Evolutionary conservation across 2,113 vertebrate genomes (phyloP).

Genomic region (Cyanocitta stelleri): DNA sequence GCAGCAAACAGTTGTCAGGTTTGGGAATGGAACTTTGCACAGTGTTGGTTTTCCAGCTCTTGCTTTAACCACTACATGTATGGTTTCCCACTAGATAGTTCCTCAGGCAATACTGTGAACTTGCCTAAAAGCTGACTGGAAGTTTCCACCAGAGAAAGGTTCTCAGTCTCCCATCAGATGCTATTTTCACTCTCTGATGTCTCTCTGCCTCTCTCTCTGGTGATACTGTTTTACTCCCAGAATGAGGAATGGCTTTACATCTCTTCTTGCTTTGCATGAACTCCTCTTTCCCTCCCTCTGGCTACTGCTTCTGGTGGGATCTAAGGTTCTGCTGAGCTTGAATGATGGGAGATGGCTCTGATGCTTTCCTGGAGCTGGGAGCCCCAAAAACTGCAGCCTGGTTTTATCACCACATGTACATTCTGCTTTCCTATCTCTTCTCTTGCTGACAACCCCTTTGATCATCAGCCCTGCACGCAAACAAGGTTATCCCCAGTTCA

Average conservation of each 20-base stretch:
- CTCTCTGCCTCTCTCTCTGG: background rate
- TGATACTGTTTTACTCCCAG: background rate
- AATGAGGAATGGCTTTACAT: background rate
- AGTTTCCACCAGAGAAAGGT: background rate
- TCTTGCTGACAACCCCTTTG: slow-evolving; percentile 28
- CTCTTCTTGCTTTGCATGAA: background rate
- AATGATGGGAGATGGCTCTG: background rate
- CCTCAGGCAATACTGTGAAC: background rate
- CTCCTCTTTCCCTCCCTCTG: background rate
- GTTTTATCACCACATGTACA: background rate
- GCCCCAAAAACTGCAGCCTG: background rate
- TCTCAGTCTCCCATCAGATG: background rate
- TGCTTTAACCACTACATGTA: background rate
- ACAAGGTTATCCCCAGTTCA: slow-evolving; percentile 48
- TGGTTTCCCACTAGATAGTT: background rate
- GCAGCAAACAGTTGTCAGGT: background rate
- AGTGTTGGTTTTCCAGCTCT: background rate
- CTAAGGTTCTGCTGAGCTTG: background rate
- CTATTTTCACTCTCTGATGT: background rate
- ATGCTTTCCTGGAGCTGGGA: background rate
- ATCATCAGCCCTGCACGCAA: slow-evolving; percentile 16
- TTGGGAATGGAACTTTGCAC: background rate
- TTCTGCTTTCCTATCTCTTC: background rate
- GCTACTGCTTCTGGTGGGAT: background rate
- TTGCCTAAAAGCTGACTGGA: background rate